phyloP scores from a whole-genome alignment of 2,888 invertebrate genomes.

The Dasypogon diadema region DNA sequence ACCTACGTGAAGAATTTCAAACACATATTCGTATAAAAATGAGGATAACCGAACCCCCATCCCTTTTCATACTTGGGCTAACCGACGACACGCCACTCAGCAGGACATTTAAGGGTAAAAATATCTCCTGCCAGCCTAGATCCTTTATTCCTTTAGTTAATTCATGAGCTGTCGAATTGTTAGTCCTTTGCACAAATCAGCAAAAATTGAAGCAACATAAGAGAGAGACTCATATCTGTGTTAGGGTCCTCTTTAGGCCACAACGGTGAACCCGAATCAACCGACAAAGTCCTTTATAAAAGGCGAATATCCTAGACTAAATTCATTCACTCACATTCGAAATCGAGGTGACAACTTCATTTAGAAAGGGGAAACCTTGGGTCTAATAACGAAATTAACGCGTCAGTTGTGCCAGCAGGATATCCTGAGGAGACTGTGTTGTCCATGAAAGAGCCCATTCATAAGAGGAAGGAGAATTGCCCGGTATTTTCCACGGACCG shows the following conservation, averaged over 20 bases:
- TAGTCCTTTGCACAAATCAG: conserved; percentile 26
- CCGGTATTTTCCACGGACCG: not conserved
- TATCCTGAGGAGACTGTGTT: conserved; percentile 22
- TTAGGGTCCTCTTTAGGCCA: conserved; percentile 50
- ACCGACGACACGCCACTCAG: conserved; percentile 56
- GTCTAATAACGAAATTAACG: conserved; percentile 57
- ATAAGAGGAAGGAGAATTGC: conserved; percentile 12
- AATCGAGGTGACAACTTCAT: conserved; percentile 56
- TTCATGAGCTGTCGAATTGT: conserved; percentile 35
- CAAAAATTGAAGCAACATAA: conserved; percentile 33
- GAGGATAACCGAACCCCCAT: conserved; percentile 25
- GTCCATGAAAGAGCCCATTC: conserved; percentile 17
- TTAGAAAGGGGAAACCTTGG: conserved; percentile 45
- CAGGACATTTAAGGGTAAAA: conserved; percentile 53
- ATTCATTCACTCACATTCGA: not conserved
- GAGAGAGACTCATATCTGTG: conserved; percentile 16
- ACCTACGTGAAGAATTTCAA: no score
- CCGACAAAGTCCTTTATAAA: conserved; percentile 47
- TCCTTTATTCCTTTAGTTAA: conserved; percentile 50
- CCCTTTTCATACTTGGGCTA: conserved; percentile 27
- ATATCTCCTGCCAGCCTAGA: conserved; percentile 53
- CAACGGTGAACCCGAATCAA: conserved; percentile 56
- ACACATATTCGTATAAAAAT: no score
- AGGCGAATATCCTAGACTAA: not conserved
- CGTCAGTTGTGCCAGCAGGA: conserved; percentile 56